Evolutionary conservation across 2,888 invertebrate species (phyloP).

Genomic region (Dasypogon diadema): DNA sequence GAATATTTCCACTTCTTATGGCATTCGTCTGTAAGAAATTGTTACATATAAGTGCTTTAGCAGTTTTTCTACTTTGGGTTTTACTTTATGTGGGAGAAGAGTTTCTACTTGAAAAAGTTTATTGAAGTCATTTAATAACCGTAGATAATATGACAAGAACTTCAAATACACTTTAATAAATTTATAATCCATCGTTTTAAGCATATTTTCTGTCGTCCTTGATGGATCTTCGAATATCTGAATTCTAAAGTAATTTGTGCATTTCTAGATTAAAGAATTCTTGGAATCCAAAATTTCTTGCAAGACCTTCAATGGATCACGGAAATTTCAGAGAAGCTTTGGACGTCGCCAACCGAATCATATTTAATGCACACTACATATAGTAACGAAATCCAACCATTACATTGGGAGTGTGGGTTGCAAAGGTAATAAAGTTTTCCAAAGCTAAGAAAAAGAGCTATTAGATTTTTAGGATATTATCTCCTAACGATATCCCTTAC

Average conservation of each 20-base stretch:
- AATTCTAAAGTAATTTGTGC: neutral
- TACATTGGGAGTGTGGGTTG: neutral
- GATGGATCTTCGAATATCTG: slow-evolving; percentile 11
- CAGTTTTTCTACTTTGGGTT: neutral
- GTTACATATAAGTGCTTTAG: neutral
- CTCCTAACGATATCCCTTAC: too few relatives aligned
- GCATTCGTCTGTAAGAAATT: neutral
- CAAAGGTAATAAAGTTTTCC: neutral
- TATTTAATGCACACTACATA: neutral
- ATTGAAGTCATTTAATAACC: slow-evolving; percentile 18
- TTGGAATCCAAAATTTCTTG: slow-evolving; percentile 9
- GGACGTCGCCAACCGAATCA: slow-evolving; percentile 1
- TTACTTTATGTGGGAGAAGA: neutral
- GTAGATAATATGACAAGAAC: neutral
- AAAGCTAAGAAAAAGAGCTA: too few relatives aligned
- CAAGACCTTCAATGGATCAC: neutral
- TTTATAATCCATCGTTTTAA: slow-evolving; percentile 2
- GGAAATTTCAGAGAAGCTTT: neutral
- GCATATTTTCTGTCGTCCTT: neutral
- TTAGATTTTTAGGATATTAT: too few relatives aligned
- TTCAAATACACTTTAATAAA: slow-evolving; percentile 13
- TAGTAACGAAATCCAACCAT: neutral
- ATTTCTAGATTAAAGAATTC: neutral
- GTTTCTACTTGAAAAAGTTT: slow-evolving; percentile 17
- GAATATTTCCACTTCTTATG: neutral